Base-by-base conservation (phyloP, 2,797 vertebrate genomes). In the Erpetoichthys calabaricus region DNA sequence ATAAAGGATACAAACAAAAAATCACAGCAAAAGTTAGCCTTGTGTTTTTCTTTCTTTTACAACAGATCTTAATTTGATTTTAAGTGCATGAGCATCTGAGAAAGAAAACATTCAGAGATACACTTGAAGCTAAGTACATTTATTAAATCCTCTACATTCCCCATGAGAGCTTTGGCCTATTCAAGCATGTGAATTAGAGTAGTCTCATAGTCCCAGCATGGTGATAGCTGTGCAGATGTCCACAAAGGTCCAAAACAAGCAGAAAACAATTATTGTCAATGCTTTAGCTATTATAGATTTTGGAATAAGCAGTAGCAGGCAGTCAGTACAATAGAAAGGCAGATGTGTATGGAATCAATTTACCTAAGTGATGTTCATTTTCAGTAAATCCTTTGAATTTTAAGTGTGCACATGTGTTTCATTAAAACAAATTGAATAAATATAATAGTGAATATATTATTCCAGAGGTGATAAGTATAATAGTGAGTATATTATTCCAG, bases 121-220 rank as follows among this genome's bases (percentile, higher is more conserved):
- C 41, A 51, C 5, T 51, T 8, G 10, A 5, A 54, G 41, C 53
- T 54, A 42, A 54, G 44, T 3, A 54, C 53, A 41, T 54, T 54
- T 1, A 41, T 42, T 4, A 3, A 5, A 49, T 49, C 47, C n/a
- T 49, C 47, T 49, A 7, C n/a, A 49, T 49, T 49, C 10, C 53
- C 53, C 53, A 41, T 54, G 41, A 4, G 53, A 54, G 53, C 3
- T 42, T 4, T 6, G 53, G 41, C 53, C 44, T 54, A 8, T 3
- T 42, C 42, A 42, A 54, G 53, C 53, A 54, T 5, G 41, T 54
- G 53, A 54, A 54, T 54, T 42, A 54, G 53, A 42, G 9, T 3
- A 54, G 3, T 4, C 6, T 42, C 25, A 42, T 8, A 54, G 53
- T 41, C 10, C 53, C 53, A 54, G 51, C 51, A 52, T 25, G n/a